Evolutionary conservation across 2,113 vertebrate species (phyloP).

Genomic region (Chascanopsetta lugubris): DNA sequence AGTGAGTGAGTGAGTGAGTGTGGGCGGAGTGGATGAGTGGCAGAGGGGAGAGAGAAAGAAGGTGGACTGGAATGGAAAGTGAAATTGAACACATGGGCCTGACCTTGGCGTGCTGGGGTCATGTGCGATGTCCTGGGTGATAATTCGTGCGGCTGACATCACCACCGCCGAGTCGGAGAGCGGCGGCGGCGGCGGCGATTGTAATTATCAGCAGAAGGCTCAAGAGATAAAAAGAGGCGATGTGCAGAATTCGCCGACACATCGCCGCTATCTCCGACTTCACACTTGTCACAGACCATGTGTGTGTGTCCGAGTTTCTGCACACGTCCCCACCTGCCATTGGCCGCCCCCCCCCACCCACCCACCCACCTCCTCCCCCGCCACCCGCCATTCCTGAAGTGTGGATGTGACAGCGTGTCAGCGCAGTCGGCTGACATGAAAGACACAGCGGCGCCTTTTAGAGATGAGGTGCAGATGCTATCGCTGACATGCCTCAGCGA

Average conservation of each 20-base stretch:
- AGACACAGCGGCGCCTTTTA: slow-evolving; percentile 58
- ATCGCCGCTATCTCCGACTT: slow-evolving; percentile 51
- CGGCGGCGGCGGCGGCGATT: slow-evolving; percentile 40
- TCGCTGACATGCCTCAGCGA: slow-evolving; percentile 53
- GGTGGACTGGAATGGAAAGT: slow-evolving; percentile 72
- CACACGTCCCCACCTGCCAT: not conserved
- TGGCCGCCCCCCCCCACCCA: slow-evolving; percentile 32
- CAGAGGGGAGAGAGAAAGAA: slow-evolving; percentile 65
- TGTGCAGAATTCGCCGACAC: slow-evolving; percentile 57
- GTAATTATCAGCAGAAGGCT: slow-evolving; percentile 79
- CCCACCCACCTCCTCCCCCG: slow-evolving; percentile 46
- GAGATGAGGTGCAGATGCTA: slow-evolving; percentile 64
- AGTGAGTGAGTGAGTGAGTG: slow-evolving; percentile 42
- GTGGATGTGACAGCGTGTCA: slow-evolving; percentile 69
- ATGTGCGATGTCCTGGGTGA: slow-evolving; percentile 63
- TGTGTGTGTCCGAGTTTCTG: not conserved
- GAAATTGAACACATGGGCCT: slow-evolving; percentile 74
- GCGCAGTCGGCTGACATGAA: slow-evolving; percentile 63
- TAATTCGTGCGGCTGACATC: slow-evolving; percentile 65
- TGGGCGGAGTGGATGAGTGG: slow-evolving; percentile 56
- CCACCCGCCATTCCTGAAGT: slow-evolving; percentile 29
- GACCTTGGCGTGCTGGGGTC: slow-evolving; percentile 70
- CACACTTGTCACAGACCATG: slow-evolving; percentile 13
- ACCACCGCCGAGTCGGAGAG: slow-evolving; percentile 41
- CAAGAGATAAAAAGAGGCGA: slow-evolving; percentile 70